phyloP scores from a whole-genome alignment of 92 coral and sea anemone genomes.

The Micromussa lordhowensis region DNA sequence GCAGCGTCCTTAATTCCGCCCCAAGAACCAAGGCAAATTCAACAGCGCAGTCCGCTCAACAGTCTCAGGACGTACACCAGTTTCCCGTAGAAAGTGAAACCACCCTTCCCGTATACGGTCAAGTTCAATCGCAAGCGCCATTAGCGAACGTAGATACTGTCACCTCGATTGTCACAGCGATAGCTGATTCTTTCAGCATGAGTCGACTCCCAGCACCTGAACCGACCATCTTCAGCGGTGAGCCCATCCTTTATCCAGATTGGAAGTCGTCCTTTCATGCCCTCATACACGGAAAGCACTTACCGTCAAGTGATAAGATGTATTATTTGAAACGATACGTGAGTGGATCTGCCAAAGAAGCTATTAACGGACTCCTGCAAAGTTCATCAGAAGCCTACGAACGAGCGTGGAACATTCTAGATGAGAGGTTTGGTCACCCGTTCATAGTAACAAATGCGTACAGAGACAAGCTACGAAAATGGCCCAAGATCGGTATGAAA shows the following conservation, averaged over 20 bases:
- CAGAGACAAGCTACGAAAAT: constrained; percentile 31
- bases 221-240: constrained; percentile 47
- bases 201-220: constrained; percentile 48
- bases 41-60: background rate
- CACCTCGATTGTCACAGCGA: constrained; percentile 8
- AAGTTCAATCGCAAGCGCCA: constrained; percentile 19
- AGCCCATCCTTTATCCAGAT: constrained; percentile 28
- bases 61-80: constrained; percentile 4
- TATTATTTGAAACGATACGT: constrained; percentile 28
- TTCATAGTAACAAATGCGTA: constrained; percentile 32
- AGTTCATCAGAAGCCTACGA: constrained; percentile 29
- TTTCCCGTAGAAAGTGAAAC: background rate
- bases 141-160: background rate
- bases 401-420: constrained; percentile 13
- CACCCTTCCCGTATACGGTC: constrained; percentile 6
- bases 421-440: constrained; percentile 30
- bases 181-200: constrained; percentile 20
- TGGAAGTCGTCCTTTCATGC: constrained; percentile 42
- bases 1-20: background rate
- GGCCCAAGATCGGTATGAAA: constrained; percentile 20
- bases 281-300: constrained; percentile 31
- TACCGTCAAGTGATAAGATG: constrained; percentile 36
- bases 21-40: background rate
- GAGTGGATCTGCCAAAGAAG: constrained; percentile 31
- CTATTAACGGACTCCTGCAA: constrained; percentile 14